Percentiles rank a stretch among this genome's conserved stretches.
Conservation (phyloP, 2,797 vertebrate species). For the Platalea minor region DNA sequence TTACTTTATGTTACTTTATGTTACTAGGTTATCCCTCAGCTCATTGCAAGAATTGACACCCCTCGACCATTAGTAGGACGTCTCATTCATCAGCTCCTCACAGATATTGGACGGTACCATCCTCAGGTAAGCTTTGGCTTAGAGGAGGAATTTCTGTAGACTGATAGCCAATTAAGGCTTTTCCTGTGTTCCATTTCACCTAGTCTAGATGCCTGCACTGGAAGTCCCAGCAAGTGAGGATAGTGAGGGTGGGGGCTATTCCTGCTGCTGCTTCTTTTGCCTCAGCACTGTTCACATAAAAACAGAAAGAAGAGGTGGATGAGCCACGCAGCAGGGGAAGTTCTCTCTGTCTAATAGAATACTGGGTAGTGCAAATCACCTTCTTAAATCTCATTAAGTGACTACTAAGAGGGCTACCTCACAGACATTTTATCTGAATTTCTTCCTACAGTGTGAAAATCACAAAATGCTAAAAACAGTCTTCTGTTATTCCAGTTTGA, state of each 20-base stretch:
- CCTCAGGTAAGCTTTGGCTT: conserved; percentile 82
- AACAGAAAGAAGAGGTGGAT: neutral
- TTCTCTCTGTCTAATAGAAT: neutral
- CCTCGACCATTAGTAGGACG: conserved; percentile 94
- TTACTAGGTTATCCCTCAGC: conserved; percentile 94
- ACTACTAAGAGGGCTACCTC: neutral
- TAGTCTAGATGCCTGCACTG: neutral
- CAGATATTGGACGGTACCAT: conserved; percentile 95
- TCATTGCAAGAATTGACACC: conserved; percentile 97
- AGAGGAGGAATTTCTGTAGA: neutral
- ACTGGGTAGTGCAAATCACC: neutral
- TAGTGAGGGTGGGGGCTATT: neutral
- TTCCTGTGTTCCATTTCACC: neutral
- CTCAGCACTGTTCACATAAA: neutral
- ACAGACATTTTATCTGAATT: neutral
- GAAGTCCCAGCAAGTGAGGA: neutral
- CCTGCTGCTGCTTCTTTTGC: neutral
- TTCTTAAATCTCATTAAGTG: neutral
- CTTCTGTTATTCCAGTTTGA: neutral
- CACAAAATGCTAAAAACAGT: neutral
- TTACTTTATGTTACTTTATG: neutral
- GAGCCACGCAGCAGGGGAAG: neutral
- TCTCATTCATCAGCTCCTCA: conserved; percentile 97
- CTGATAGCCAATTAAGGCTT: neutral
- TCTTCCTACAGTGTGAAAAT: neutral